phyloP scores from a whole-genome alignment of 1,140 invertebrate species.

The Drosophila ohnishii region DNA sequence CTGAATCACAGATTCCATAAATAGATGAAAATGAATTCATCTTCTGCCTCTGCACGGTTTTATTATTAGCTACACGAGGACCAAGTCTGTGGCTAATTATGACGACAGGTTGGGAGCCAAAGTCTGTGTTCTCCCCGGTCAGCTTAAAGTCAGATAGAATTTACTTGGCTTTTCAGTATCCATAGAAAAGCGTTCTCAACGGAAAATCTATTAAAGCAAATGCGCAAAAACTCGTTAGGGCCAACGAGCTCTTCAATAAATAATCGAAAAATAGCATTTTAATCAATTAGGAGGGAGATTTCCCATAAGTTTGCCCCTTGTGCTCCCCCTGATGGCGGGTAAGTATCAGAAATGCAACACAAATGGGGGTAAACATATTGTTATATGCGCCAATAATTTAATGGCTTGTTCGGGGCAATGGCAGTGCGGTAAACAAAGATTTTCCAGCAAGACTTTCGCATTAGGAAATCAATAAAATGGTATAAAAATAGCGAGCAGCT shows the following conservation, averaged over 20 bases:
- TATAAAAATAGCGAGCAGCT: slow-evolving; percentile 67
- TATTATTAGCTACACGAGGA: slow-evolving; percentile 28
- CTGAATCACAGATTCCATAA: slow-evolving; percentile 24
- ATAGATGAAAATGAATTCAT: slow-evolving; percentile 18
- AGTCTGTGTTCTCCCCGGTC: not conserved
- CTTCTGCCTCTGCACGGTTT: not conserved
- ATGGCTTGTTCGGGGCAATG: slow-evolving; percentile 39
- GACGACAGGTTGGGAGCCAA: not conserved
- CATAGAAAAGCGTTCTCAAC: too few relatives aligned
- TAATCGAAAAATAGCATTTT: slow-evolving; percentile 15
- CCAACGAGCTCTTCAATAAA: slow-evolving; percentile 14
- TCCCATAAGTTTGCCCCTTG: slow-evolving; percentile 8
- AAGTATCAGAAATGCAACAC: slow-evolving; percentile 45
- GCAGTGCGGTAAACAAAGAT: slow-evolving; percentile 62
- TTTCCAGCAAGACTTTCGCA: slow-evolving; percentile 57
- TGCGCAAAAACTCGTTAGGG: slow-evolving; percentile 28
- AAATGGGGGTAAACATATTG: slow-evolving; percentile 49
- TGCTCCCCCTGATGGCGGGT: not conserved
- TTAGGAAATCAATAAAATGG: slow-evolving; percentile 71
- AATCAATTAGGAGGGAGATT: slow-evolving; percentile 28
- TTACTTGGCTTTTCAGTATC: not conserved
- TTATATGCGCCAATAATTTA: slow-evolving; percentile 39
- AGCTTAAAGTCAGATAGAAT: slow-evolving; percentile 2
- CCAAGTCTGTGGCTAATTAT: not conserved
- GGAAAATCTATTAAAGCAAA: slow-evolving; percentile 9